Evolutionary conservation across 2,113 vertebrate genomes (phyloP), one percentile per base, ranked within the genome.

Genomic region (Notothenia coriiceps): DNA sequence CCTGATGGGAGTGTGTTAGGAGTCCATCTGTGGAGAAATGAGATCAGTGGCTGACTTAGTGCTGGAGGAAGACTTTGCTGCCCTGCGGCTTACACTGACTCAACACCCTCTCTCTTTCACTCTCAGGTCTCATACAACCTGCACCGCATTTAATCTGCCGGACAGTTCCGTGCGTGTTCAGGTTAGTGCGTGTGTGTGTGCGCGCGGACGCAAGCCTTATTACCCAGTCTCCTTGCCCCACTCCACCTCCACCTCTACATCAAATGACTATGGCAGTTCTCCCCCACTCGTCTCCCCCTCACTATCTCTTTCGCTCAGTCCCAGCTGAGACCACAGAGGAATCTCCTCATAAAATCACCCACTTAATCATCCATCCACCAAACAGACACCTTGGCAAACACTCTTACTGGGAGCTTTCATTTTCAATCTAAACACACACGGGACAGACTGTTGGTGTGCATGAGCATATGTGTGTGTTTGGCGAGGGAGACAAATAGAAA

Each of bases 1-100:
- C 79, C 83, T 89, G 87, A 89, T 87, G 89, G 77, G 81, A 93
- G 85, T 88, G 84, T 91, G 89, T 92, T 90, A 89, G 82, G 85
- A 89, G 82, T 93, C 89, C 89, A 89, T 94, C 87, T 88, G 92
- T 78, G 84, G 83, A 91, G 86, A 87, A 91, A 93, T 91, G 86
- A 93, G 90, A 91, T 93, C 93, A 90, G 89, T 85, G 67, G 86
- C 86, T 82, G 88, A 89, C 86, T 89, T 89, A 84, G 88, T 81
- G 74, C 61, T 75, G 61, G 89, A 89, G 92, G 88, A 93, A 93
- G 89, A 88, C 88, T 86, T 83, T 79, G 85, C 85, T 93, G 85
- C 85, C 92, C 92, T 85, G 80, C 64, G 92, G 93, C 89, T 88
- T 64, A 88, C 89, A 82, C 77, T 46, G 82, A 90, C 87, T 87